Percentiles rank a stretch among this genome's conserved stretches.
Evolutionary conservation across 2,797 vertebrate species (phyloP).

Genomic region (Nyctibius grandis): DNA sequence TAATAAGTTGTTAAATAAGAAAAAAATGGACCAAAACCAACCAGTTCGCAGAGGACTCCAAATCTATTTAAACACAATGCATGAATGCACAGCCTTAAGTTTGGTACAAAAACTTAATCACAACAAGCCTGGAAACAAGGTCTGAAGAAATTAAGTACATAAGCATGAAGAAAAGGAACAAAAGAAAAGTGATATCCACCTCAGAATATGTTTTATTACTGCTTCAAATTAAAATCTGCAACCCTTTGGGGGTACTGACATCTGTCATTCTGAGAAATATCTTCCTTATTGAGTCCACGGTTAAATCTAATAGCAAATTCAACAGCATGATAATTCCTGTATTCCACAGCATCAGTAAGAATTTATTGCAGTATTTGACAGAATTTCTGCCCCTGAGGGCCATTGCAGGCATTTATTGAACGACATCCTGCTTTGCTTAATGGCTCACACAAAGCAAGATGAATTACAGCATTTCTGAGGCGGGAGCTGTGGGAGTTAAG

Average conservation of each 20-base stretch:
- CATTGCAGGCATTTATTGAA: neutral
- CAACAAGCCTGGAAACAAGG: neutral
- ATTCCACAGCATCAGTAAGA: neutral
- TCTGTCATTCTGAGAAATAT: neutral
- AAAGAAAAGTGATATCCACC: neutral
- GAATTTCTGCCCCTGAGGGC: neutral
- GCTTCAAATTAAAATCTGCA: neutral
- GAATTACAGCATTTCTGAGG: neutral
- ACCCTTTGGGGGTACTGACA: neutral
- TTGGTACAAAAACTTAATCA: neutral
- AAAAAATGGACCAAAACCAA: neutral
- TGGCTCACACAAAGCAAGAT: neutral
- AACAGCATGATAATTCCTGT: neutral
- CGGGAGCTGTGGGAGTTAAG: neutral
- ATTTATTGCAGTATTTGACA: neutral
- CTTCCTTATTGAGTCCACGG: neutral
- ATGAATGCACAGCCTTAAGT: neutral
- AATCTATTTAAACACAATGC: neutral
- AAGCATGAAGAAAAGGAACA: neutral
- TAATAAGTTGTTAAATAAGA: neutral
- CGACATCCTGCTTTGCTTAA: neutral
- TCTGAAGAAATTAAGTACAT: neutral
- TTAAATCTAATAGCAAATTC: neutral
- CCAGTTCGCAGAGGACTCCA: neutral
- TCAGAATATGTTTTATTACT: neutral